Base-by-base conservation (phyloP, 2,113 vertebrate genomes). In the Phalacrocorax brasilianus region DNA sequence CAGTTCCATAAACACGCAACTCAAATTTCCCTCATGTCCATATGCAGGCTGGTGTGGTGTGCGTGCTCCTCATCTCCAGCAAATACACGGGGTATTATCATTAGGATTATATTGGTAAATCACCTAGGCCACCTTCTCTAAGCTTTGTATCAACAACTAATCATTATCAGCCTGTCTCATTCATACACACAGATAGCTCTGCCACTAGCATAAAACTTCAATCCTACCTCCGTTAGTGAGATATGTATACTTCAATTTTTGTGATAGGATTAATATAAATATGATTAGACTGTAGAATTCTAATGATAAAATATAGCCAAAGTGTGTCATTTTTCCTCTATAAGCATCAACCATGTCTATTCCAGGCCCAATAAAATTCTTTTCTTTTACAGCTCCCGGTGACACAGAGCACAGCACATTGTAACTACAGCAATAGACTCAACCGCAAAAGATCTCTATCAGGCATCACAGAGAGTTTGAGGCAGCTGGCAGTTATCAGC, bases 401-500 rank as follows among this genome's bases (percentile, higher is more conserved):
- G 50, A 76, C 56, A 53, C 16, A 90, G 56, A 87, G 49, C 56
- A 56, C 45, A 85, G 27, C 73, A 66, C 52, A 18, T 35, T 78
- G 21, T 87, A 87, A 81, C 91, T 61, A 53, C 92, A 93, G 63
- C 63, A 65, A n/a, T 61, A 94, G 79, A 49, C 33, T 87, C 9
- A 2, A 23, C 80, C 76, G 33, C 8, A 4, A 56, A 78, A 93
- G 79, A 96, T 94, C 83, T 89, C 52, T 92, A 68, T 91, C 77
- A 52, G 62, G 32, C 73, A 81, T 85, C 89, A 92, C 70, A 92
- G 49, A 87, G 80, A 87, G 75, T 87, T n/a, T 94, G 91, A 85
- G 80, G 72, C 86, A 95, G 83, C 66, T 96, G 91, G 79, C 83
- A 89, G 27, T 89, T 93, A 92, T 89, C 95, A 86, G 73, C 76